Evolutionary conservation across 2,888 invertebrate genomes (phyloP).

Genomic region (Eupithecia insigniata): DNA sequence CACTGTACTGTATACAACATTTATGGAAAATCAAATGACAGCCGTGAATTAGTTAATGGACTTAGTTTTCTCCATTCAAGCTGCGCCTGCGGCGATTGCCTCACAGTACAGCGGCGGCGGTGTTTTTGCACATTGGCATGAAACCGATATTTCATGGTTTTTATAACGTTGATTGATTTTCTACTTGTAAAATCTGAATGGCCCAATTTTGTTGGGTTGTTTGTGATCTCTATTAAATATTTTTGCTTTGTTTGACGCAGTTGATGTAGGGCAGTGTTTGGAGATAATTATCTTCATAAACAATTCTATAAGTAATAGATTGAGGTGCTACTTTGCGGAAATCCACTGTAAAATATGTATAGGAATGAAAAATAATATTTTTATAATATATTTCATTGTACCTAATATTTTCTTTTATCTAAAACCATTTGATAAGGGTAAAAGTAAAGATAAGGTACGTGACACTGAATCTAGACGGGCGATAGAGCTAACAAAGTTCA

Average conservation of each 20-base stretch:
- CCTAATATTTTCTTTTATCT: neutral
- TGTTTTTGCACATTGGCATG: slow-evolving; percentile 32
- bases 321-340: no score
- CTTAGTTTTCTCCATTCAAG: neutral
- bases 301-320: no score
- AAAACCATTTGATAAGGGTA: neutral
- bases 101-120: slow-evolving; percentile 11
- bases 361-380: no score
- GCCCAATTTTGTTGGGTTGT: neutral
- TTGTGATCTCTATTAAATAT: neutral
- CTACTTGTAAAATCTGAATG: neutral
- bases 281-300: neutral
- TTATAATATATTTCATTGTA: no score
- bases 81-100: slow-evolving; percentile 19
- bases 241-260: neutral
- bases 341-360: no score
- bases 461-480: neutral
- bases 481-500: neutral
- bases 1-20: neutral
- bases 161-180: slow-evolving; percentile 9
- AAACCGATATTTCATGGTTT: slow-evolving; percentile 33
- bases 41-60: neutral
- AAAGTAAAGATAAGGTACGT: neutral
- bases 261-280: neutral
- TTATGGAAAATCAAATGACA: neutral